Evolutionary conservation across 2,113 vertebrate species (phyloP).

Genomic region (Alouatta palliata): DNA sequence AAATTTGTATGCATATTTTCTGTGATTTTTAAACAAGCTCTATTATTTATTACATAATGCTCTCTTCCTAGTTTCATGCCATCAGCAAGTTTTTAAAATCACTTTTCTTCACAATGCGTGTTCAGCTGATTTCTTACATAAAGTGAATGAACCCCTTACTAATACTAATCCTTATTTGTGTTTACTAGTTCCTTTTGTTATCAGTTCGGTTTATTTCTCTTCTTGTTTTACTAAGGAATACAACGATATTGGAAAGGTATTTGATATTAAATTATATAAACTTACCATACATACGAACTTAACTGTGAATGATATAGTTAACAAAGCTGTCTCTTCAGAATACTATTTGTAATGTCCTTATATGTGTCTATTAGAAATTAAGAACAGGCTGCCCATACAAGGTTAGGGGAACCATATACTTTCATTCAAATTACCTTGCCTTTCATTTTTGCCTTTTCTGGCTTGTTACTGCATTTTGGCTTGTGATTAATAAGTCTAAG

Average conservation of each 20-base stretch:
- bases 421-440: neutral
- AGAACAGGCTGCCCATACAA: neutral
- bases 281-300: neutral
- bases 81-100: neutral
- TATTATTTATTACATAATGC: neutral
- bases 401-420: neutral
- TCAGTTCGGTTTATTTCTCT: constrained; percentile 1
- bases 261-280: neutral
- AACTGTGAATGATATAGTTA: neutral
- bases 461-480: neutral
- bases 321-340: neutral
- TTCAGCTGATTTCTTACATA: constrained; percentile 23
- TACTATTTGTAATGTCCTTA: neutral
- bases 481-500: neutral
- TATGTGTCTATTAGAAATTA: neutral
- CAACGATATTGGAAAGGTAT: neutral
- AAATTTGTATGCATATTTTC: neutral
- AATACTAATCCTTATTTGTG: neutral
- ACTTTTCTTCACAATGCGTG: constrained; percentile 25
- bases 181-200: neutral
- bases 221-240: neutral
- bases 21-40: neutral
- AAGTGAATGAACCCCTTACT: neutral
- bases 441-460: constrained; percentile 16
- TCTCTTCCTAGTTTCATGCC: neutral